phyloP scores from a whole-genome alignment of 2,888 invertebrate species.

The Notocelia uddmanniana region DNA sequence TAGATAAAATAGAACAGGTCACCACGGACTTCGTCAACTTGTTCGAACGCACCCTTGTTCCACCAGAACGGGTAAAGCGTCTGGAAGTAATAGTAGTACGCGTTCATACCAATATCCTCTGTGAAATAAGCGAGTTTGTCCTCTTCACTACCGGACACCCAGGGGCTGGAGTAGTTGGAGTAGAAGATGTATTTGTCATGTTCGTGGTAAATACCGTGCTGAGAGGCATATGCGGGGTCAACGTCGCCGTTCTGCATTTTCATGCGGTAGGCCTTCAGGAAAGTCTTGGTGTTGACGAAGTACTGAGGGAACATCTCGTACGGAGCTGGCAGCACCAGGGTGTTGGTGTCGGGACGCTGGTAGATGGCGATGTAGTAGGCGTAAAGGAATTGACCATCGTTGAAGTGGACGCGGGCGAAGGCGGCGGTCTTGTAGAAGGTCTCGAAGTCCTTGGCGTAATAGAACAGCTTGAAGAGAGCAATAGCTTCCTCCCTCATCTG shows the following conservation, averaged over 20 bases:
- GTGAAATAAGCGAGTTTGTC: conserved; percentile 88
- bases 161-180: conserved; percentile 85
- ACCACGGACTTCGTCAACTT: conserved; percentile 86
- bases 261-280: conserved; percentile 73
- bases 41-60: conserved; percentile 78
- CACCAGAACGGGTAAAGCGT: conserved; percentile 88
- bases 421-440: conserved; percentile 86
- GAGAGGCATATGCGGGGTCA: conserved; percentile 62
- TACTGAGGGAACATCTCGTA: conserved; percentile 89
- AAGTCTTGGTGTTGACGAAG: conserved; percentile 86
- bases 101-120: conserved; percentile 89
- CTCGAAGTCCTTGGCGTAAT: conserved; percentile 86
- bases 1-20: conserved; percentile 88
- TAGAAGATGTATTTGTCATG: conserved; percentile 79
- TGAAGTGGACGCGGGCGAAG: conserved; percentile 85
- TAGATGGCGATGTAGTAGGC: conserved; percentile 86
- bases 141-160: conserved; percentile 83
- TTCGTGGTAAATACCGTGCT: conserved; percentile 73
- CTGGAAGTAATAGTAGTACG: conserved; percentile 88
- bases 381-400: conserved; percentile 88
- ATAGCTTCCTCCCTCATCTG: conserved; percentile 79
- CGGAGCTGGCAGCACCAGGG: conserved; percentile 87
- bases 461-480: conserved; percentile 85
- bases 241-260: conserved; percentile 72
- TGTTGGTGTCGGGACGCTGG: conserved; percentile 85